Conservation (phyloP, 2,113 vertebrate genomes). For the Reinhardtius hippoglossoides region DNA sequence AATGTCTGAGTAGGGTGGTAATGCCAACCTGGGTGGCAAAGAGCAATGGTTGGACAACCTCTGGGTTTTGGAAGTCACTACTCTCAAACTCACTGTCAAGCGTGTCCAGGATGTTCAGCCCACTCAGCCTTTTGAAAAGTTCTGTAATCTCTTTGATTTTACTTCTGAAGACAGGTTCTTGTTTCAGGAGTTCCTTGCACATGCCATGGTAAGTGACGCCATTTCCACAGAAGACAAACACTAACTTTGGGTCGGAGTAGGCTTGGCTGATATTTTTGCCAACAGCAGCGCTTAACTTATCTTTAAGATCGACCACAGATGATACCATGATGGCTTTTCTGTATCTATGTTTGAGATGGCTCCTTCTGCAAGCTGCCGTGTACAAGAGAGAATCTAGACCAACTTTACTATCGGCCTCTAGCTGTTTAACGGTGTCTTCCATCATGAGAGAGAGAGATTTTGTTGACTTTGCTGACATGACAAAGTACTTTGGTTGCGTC, state of each 20-base stretch:
- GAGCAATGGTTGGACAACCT: conserved; percentile 85
- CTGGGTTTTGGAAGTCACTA: conserved; percentile 77
- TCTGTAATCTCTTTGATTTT: conserved; percentile 82
- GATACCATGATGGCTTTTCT: conserved; percentile 82
- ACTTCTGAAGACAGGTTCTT: conserved; percentile 83
- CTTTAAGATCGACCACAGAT: conserved; percentile 79
- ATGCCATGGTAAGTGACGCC: conserved; percentile 84
- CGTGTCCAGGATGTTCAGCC: conserved; percentile 74
- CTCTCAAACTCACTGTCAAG: conserved; percentile 70
- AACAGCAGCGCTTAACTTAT: conserved; percentile 67
- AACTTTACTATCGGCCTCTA: conserved; percentile 58
- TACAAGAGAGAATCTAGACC: conserved; percentile 83
- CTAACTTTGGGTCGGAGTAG: conserved; percentile 74
- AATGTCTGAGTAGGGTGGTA: conserved; percentile 81
- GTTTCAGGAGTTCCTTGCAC: conserved; percentile 82
- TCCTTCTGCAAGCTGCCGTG: conserved; percentile 88
- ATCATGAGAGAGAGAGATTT: conserved; percentile 82
- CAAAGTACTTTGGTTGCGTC: conserved; percentile 78
- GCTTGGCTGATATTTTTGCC: conserved; percentile 34
- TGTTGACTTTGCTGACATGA: conserved; percentile 84
- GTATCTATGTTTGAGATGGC: conserved; percentile 82
- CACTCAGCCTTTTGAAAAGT: conserved; percentile 63
- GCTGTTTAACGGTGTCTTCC: conserved; percentile 75
- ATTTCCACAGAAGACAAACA: conserved; percentile 91
- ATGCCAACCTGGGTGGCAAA: conserved; percentile 88